phyloP scores from a whole-genome alignment of 2,113 vertebrate species.

The Reinhardtius hippoglossoides region DNA sequence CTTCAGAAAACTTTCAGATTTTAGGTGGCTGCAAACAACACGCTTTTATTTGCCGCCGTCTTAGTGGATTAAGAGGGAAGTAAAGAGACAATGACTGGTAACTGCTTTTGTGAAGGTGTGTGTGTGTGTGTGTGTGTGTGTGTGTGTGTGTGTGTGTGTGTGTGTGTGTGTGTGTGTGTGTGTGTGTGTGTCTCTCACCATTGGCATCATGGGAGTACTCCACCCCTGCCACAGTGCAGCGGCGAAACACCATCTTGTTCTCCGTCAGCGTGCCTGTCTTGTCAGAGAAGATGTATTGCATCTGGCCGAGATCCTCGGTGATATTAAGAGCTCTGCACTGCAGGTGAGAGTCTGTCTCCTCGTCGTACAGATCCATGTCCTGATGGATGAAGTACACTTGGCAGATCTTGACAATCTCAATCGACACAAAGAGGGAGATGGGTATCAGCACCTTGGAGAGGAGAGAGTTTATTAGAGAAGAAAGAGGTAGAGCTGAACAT shows the following conservation, averaged over 20 bases:
- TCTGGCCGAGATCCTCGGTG: conserved; percentile 97
- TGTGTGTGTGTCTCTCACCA: conserved; percentile 80
- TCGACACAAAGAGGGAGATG: conserved; percentile 97
- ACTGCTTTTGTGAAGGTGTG: not conserved
- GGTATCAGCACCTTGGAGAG: conserved; percentile 92
- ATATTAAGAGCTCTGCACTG: conserved; percentile 97
- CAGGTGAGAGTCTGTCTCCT: conserved; percentile 93
- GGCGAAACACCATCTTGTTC: conserved; percentile 98
- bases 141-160: not conserved
- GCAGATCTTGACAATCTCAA: conserved; percentile 98
- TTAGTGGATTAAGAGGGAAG: not conserved
- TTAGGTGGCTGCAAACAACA: not conserved
- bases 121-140: not conserved
- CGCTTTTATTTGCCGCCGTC: not conserved
- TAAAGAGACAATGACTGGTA: not conserved
- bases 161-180: not conserved
- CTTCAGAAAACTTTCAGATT: not conserved
- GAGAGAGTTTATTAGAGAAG: conserved; percentile 7
- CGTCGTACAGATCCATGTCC: conserved; percentile 94
- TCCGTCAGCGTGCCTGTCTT: conserved; percentile 98
- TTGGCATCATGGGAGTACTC: conserved; percentile 99
- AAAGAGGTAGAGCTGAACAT: not conserved
- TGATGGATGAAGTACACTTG: conserved; percentile 98
- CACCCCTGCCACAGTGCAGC: conserved; percentile 94
- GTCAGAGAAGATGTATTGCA: conserved; percentile 98